Evolutionary conservation across 2,888 invertebrate species (phyloP).

Genomic region (Phaedon cochleariae): DNA sequence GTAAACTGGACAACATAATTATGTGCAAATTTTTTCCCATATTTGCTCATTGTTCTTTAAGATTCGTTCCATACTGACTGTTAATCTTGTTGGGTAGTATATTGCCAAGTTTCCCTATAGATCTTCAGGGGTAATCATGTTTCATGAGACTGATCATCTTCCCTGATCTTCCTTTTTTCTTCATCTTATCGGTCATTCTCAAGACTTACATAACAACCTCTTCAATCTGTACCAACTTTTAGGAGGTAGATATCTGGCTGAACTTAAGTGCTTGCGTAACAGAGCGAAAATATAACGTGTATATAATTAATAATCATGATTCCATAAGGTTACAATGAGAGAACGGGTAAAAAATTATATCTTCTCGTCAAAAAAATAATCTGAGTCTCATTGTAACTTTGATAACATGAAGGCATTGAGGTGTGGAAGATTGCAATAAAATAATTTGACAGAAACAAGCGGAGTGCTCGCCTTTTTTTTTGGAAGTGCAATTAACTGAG

Average conservation of each 20-base stretch:
- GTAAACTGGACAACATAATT: conserved; percentile 35
- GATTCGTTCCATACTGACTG: not conserved
- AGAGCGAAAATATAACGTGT: conserved; percentile 19
- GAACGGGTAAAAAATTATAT: conserved; percentile 39
- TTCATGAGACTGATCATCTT: not conserved
- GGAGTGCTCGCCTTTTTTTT: conserved; percentile 32
- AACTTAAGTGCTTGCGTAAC: conserved; percentile 34
- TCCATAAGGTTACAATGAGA: conserved; percentile 31
- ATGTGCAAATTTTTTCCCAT: conserved; percentile 22
- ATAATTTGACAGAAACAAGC: conserved; percentile 23
- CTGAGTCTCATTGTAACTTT: conserved; percentile 37
- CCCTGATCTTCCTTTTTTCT: not conserved
- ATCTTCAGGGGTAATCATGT: conserved; percentile 2
- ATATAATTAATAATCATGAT: conserved; percentile 22
- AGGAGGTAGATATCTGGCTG: conserved; percentile 44
- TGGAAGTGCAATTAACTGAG: conserved; percentile 41
- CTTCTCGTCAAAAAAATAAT: conserved; percentile 38
- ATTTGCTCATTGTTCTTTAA: conserved; percentile 22
- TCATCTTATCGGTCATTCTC: not conserved
- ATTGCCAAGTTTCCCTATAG: conserved; percentile 34
- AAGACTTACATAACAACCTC: conserved; percentile 6
- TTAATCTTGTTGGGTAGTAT: conserved; percentile 14
- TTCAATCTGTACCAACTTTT: conserved; percentile 20
- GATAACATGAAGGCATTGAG: conserved; percentile 35
- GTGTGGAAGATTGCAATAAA: conserved; percentile 29